Conservation (phyloP, 2,888 invertebrate genomes). For the Choreutis nemorana region DNA sequence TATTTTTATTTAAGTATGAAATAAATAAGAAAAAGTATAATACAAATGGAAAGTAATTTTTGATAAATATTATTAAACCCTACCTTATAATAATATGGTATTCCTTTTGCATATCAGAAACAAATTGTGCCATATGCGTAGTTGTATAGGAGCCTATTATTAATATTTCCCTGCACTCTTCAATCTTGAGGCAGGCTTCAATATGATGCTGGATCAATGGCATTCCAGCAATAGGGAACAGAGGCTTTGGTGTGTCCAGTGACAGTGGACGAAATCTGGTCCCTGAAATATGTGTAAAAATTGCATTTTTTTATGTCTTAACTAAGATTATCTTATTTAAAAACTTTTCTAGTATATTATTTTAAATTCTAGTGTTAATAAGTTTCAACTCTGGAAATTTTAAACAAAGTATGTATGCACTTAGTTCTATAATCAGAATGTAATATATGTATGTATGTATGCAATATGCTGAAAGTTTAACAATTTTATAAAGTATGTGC, state of each 20-base stretch:
- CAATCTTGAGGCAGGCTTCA: conserved; percentile 85
- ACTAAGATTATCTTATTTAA: neutral
- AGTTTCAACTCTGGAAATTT: neutral
- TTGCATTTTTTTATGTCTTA: neutral
- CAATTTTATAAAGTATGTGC: no score
- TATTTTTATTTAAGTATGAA: no score
- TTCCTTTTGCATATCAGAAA: conserved; percentile 83
- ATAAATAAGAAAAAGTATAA: no score
- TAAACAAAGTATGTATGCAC: no score
- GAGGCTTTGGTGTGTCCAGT: conserved; percentile 95
- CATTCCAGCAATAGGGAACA: conserved; percentile 96
- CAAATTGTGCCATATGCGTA: conserved; percentile 85
- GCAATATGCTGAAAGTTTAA: no score
- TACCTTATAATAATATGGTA: conserved; percentile 84
- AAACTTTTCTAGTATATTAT: neutral
- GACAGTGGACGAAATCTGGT: conserved; percentile 97
- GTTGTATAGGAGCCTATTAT: conserved; percentile 93
- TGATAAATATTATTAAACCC: no score
- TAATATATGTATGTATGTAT: no score
- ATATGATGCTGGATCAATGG: conserved; percentile 98
- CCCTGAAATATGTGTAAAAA: conserved; percentile 63
- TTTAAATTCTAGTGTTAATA: neutral
- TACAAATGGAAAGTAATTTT: no score
- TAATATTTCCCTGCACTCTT: conserved; percentile 87
- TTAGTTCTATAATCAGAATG: no score